Evolutionary conservation across 2,113 vertebrate genomes (phyloP), one percentile per base, ranked within the genome.

Genomic region (Oreochromis spilurus): DNA sequence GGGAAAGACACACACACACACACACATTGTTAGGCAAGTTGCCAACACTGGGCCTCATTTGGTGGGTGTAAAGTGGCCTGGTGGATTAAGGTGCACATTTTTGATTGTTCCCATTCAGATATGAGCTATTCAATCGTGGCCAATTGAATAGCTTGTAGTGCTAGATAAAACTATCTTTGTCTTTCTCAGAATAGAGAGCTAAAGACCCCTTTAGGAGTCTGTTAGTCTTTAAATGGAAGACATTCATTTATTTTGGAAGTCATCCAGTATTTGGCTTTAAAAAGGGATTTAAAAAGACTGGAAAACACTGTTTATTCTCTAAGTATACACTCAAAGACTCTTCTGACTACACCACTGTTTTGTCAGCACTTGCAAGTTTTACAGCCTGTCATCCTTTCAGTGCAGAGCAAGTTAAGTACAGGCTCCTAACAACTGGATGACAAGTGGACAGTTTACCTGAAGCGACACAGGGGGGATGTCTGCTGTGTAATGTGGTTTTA

Each of bases 1-100:
- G 96, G 96, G 96, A 96, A 95, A 97, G 10, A 97, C 40, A 94
- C 21, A 70, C 91, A 89, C 87, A 96, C 21, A 21, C n/a, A 21
- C 89, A 97, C 24, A 83, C 57, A 87, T 4, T 43, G 72, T 87
- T 36, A 79, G 52, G 53, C 62, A 45, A 31, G 9, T 43, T 88
- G 31, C 29, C 62, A 53, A 65, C 57, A 82, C 11, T 16, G 3
- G 54, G 26, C 34, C 81, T 58, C 57, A 82, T 50, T 77, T 16
- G 82, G 54, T 4, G 26, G 48, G 78, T 65, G 48, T 45, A 78
- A 82, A 62, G 26, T 77, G 45, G 29, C 45, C 45, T 34, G 26
- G 40, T 43, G 50, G 83, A 83, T 83, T 79, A 86, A 80, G 62
- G 86, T 19, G 5, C n/a, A 86, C 53, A 75, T 80, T 81, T 79